These are phyloP conservation scores for Buceros bicornis DNA, from an alignment of 2,797 vertebrate genomes.

Conservation along the genomic window DNA sequence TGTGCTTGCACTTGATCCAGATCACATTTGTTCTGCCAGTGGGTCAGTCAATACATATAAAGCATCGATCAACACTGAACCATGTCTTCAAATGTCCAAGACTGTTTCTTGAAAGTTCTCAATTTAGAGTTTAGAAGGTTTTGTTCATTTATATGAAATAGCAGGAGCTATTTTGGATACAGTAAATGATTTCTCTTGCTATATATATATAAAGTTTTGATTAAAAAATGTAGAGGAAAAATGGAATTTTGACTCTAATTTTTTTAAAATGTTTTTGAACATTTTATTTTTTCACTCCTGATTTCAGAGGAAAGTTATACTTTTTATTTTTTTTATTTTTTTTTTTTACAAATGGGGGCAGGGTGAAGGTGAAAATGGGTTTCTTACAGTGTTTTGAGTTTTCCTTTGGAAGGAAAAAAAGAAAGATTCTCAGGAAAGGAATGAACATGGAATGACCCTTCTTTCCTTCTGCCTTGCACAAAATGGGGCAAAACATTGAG, in stretches of 20 bases:
- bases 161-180: not conserved
- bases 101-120: not conserved
- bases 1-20: not conserved
- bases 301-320: not conserved
- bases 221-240: not conserved
- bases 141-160: not conserved
- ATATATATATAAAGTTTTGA: not conserved
- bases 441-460: not conserved
- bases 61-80: not conserved
- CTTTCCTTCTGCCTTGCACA: not conserved
- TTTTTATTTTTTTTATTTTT: not conserved
- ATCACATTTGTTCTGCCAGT: not conserved
- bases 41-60: not conserved
- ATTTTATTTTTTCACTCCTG: not conserved
- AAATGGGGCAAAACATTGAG: not conserved
- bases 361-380: not conserved
- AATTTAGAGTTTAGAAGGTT: not conserved
- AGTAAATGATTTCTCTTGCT: not conserved
- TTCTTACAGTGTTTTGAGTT: not conserved
- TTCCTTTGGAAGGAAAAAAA: not conserved
- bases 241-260: not conserved
- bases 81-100: not conserved
- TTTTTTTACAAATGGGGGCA: not conserved
- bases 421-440: not conserved
- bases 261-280: not conserved